Evolutionary conservation across 2,113 vertebrate species (phyloP), one percentile per base, ranked within the genome.

Genomic region (Cephalopholis sonnerati): DNA sequence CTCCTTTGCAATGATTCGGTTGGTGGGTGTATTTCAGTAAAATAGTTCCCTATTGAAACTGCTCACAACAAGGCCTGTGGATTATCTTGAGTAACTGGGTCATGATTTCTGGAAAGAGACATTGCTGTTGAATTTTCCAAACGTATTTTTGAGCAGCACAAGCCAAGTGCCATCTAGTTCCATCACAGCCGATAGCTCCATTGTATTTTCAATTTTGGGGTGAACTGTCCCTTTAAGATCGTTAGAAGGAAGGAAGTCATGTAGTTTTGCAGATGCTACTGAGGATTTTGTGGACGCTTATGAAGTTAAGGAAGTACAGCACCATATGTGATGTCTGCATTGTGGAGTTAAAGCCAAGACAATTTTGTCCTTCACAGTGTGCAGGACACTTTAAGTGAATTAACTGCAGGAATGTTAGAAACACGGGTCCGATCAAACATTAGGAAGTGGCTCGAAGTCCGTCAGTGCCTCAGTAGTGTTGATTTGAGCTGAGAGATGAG

Each of bases 241-340:
- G 61, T 65, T 64, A 22, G n/a, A 78, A 29, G 27, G 25, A 61
- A 77, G 29, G 10, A 41, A 74, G 59, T 46, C 0, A 2, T 17
- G 67, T 71, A 65, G 41, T 41, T 77, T 69, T 48, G 74, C 83
- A 86, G 89, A 88, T 88, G 77, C 76, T 51, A 36, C 22, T 65
- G 74, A 57, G 25, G 54, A 29, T 82, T 91, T 67, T 68, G 39
- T 73, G n/a, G 61, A 84, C 50, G 72, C 24, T 77, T 51, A 57
- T 66, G 46, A 81, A 78, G 68, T 88, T 69, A 16, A 11, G 59
- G 48, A 7, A 63, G 57, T n/a, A 59, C 54, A 27, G n/a, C 48
- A 57, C 65, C 79, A 73, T 78, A 77, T 84, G 74, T 69, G 73
- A 44, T 44, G 66, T 16, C 57, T 50, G 51, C 46, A 54, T 24